Percentiles rank a stretch among this genome's conserved stretches.
These are phyloP conservation scores for Hydropsyche tenuis DNA, from an alignment of 1,140 invertebrate genomes.

Conservation along the genomic window DNA sequence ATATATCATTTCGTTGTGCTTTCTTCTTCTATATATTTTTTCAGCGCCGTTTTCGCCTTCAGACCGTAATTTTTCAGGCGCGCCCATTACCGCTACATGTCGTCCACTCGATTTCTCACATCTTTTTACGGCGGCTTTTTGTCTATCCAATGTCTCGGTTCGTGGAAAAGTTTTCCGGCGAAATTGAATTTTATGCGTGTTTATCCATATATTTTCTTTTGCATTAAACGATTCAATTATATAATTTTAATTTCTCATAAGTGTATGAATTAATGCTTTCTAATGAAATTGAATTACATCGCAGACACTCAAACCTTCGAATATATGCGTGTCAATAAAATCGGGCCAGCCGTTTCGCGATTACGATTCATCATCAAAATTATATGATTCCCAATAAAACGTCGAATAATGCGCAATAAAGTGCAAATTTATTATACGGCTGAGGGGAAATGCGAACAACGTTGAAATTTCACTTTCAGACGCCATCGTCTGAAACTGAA, in stretches of 20 bases:
- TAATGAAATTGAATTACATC: no score
- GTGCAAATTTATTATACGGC: slow-evolving; percentile 4
- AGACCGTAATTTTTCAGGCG: slow-evolving; percentile 49
- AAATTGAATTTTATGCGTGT: no score
- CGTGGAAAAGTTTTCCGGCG: no score
- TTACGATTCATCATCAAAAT: slow-evolving; percentile 17
- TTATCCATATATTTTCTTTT: no score
- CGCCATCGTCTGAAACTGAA: slow-evolving; percentile 16
- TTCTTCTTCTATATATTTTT: slow-evolving; percentile 42
- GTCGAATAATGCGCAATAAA: slow-evolving; percentile 23
- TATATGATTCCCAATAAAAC: slow-evolving; percentile 16
- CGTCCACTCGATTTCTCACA: slow-evolving; percentile 45
- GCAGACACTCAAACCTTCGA: no score
- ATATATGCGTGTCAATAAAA: no score
- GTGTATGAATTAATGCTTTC: no score
- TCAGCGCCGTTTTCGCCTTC: slow-evolving; percentile 40
- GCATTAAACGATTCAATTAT: no score
- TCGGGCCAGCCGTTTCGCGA: no score
- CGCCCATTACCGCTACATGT: slow-evolving; percentile 48
- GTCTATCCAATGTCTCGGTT: no score
- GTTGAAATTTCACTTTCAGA: slow-evolving; percentile 31
- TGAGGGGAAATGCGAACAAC: neutral
- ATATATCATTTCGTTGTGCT: slow-evolving; percentile 48
- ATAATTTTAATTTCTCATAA: no score
- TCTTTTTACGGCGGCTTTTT: neutral